Percentiles rank a stretch among this genome's conserved stretches.
Conservation (phyloP, 2,113 vertebrate genomes). For the Gorsachius goisagi region DNA sequence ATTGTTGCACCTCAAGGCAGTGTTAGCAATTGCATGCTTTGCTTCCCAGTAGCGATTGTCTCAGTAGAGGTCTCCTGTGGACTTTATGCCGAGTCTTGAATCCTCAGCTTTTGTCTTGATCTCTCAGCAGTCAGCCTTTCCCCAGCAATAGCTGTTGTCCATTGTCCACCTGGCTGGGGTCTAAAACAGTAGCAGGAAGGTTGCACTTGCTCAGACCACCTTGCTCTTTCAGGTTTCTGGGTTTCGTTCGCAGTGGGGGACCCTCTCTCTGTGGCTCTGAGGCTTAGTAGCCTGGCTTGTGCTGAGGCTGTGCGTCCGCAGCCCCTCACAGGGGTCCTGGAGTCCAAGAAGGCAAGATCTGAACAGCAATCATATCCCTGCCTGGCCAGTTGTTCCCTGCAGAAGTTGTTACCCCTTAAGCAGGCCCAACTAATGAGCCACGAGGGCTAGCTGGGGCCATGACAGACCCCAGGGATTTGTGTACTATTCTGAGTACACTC, state of each 20-base stretch:
- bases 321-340: too few relatives aligned
- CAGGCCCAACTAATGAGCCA: not conserved
- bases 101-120: not conserved
- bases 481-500: not conserved
- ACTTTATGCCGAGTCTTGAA: not conserved
- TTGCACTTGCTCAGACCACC: not conserved
- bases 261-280: not conserved
- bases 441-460: not conserved
- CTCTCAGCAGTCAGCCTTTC: not conserved
- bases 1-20: not conserved
- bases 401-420: not conserved
- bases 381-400: not conserved
- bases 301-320: not conserved
- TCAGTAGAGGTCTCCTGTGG: not conserved
- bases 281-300: not conserved
- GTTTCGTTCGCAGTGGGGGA: not conserved
- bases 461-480: not conserved
- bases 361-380: accelerated
- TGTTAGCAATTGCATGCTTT: not conserved
- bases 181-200: not conserved
- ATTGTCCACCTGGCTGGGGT: not conserved
- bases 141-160: not conserved
- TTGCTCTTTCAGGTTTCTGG: not conserved
- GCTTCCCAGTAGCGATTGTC: not conserved
- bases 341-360: not conserved